Base-by-base conservation (phyloP, 2,888 invertebrate species). In the Ormyrus nitidulus region DNA sequence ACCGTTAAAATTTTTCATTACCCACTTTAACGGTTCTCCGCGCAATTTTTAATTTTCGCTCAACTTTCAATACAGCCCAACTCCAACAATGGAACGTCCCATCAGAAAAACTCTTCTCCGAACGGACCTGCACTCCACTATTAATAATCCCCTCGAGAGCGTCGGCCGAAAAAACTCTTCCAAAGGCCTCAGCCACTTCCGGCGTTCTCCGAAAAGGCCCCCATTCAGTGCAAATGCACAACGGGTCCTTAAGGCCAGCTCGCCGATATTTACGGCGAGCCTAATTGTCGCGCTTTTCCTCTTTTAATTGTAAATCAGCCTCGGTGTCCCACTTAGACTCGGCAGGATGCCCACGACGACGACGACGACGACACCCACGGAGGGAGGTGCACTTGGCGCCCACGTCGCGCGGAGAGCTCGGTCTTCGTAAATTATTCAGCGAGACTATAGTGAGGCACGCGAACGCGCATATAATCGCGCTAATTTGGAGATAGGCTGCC, bases 231-330 rank as follows among this genome's bases (percentile, higher is more conserved):
- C 19, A 19, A 19, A 19, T 19, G 19, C 19, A 13, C 56, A n/a
- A 34, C 10, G 9, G 68, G 75, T 79, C 75, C 75, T 79, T 79
- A 19, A 19, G 71, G 56, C 58, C 10, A 53, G 44, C 10, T 19
- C 46, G 44, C 8, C 48, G 64, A 9, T 62, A 44, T 13, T 46
- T 19, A 19, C n/a, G n/a, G n/a, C 56, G n/a, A 11, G n/a, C 56
- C 56, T 8, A 56, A 11, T 19, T 10, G 56, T 59, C 19, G 7
- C 59, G 34, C 34, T 65, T 46, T 10, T 58, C 51, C 56, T 64
- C 54, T 53, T 61, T 46, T 59, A 73, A 59, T 77, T 77, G 77
- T 66, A 77, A 80, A 77, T 80, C 48, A 64, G 56, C 46, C 56
- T 49, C 62, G 44, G 65, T 64, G 19, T 19, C 19, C 19, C 19